Evolutionary conservation across 1,140 invertebrate species (phyloP), one percentile per base, ranked within the genome.

Genomic region (Eriocheir sinensis): DNA sequence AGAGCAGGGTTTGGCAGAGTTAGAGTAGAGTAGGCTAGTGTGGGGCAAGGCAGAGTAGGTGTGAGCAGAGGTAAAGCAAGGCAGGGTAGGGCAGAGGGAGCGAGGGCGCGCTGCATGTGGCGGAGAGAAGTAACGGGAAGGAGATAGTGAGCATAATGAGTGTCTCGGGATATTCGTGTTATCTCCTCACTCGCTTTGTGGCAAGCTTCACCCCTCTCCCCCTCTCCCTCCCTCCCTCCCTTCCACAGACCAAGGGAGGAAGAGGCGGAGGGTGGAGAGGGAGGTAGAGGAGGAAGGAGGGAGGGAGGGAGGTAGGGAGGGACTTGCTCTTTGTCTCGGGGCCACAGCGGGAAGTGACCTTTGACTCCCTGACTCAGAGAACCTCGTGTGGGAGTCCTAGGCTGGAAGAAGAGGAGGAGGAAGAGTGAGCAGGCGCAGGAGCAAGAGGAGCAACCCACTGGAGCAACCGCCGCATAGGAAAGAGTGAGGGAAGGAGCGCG

Each of bases 301-400:
- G 85, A 88, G 85, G 41, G 85, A 88, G 85, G 48, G 88, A 89
- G 88, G 40, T 9, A 36, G 12, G 48, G 41, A 34, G 88, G 48
- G 41, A 89, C 36, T 44, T 27, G 30, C n/a, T 41, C 88, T 72
- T 72, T 72, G 60, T 72, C 60, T 72, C 60, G 60, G 60, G 60
- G 60, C 60, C 60, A 72, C 60, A 72, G 60, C 60, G 60, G 60
- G 60, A 72, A 72, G 60, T 72, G 60, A 72, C 60, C 60, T 72
- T 72, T 72, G 60, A 72, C 60, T 72, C 60, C 60, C 60, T 72
- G 60, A 72, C 60, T 72, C 60, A 72, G 60, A 72, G 60, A 72
- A 72, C 60, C 60, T 72, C 60, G 27, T 72, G 60, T 72, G 60
- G 60, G 60, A 72, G 60, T 72, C 21, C 60, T 72, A n/a, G 60